Conservation (phyloP, 2,113 vertebrate genomes). For the Alethe diademata region DNA sequence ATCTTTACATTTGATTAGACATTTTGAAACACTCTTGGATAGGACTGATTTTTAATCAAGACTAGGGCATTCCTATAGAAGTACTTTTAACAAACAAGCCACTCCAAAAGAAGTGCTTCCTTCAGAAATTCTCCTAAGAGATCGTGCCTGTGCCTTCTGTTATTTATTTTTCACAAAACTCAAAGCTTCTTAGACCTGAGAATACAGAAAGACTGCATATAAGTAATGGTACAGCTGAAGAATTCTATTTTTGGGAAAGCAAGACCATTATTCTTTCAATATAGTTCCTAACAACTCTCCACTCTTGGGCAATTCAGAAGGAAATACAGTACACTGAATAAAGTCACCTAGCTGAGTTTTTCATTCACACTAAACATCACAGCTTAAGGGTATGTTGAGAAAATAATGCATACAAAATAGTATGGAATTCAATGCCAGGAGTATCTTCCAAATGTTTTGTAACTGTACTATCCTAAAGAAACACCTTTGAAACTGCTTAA, state of each 20-base stretch:
- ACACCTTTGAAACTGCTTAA: background rate
- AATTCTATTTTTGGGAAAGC: background rate
- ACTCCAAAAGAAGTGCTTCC: background rate
- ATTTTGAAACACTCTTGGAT: background rate
- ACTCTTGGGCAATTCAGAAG: background rate
- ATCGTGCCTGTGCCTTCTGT: accelerated
- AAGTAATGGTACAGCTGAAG: background rate
- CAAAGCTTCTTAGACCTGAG: background rate
- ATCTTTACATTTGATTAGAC: background rate
- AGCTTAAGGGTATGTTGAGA: background rate
- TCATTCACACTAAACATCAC: background rate
- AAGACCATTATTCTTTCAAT: background rate
- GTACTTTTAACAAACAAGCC: background rate
- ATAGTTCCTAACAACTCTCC: background rate
- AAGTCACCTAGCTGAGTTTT: background rate
- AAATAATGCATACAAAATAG: background rate
- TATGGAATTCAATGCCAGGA: background rate
- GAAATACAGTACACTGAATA: background rate
- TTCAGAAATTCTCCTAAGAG: background rate
- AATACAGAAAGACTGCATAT: background rate
- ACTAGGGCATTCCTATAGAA: background rate
- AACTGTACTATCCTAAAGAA: background rate
- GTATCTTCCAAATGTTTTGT: background rate
- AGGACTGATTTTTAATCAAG: background rate
- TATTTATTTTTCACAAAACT: background rate